Percentiles rank a stretch among this genome's conserved stretches.
Conservation (phyloP, 2,797 vertebrate genomes). For the Scarus forsteni region DNA sequence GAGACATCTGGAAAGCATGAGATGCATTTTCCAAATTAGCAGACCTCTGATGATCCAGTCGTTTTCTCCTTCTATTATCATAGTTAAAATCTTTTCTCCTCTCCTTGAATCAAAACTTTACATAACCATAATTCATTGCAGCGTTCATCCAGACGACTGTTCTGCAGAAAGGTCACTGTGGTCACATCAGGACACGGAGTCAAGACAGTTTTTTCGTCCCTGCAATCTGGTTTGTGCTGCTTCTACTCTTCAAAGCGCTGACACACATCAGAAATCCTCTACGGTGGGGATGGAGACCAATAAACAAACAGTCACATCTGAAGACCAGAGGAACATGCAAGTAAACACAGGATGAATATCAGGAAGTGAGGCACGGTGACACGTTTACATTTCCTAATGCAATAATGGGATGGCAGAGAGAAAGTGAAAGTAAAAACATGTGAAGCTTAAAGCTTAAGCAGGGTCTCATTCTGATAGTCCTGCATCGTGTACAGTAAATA, state of each 20-base stretch:
- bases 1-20: constrained; percentile 68
- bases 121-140: constrained; percentile 7
- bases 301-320: constrained; percentile 66
- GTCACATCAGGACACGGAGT: constrained; percentile 39
- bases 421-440: constrained; percentile 62
- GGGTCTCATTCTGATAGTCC: constrained; percentile 48
- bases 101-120: constrained; percentile 11
- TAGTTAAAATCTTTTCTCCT: constrained; percentile 15
- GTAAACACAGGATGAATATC: constrained; percentile 41
- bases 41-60: constrained; percentile 36
- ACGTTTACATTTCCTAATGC: constrained; percentile 65
- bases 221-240: constrained; percentile 21
- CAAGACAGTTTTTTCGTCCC: constrained; percentile 23
- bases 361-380: constrained; percentile 35
- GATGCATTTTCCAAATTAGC: constrained; percentile 73
- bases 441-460: constrained; percentile 34
- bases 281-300: constrained; percentile 18
- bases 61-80: constrained; percentile 24
- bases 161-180: constrained; percentile 7
- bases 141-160: constrained; percentile 1
- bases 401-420: constrained; percentile 32
- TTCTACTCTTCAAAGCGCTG: constrained; percentile 28
- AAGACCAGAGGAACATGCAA: constrained; percentile 51
- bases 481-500: constrained; percentile 50
- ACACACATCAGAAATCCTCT: constrained; percentile 22